phyloP scores from a whole-genome alignment of 1,140 invertebrate species.

The Bombus polaris region DNA sequence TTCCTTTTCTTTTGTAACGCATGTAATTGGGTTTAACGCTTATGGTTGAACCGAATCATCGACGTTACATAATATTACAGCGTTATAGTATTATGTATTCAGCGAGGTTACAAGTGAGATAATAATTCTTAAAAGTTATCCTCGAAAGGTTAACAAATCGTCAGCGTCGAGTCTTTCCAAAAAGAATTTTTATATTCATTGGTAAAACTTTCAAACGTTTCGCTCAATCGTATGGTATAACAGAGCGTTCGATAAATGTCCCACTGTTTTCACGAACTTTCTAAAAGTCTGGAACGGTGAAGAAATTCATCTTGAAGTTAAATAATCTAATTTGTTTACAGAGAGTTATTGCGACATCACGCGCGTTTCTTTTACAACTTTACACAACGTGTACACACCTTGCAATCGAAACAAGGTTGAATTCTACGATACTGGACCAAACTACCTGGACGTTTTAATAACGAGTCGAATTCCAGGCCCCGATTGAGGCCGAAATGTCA shows the following conservation, averaged over 20 bases:
- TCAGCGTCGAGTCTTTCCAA: too few species aligned
- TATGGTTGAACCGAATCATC: too few species aligned
- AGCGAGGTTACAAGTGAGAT: too few species aligned
- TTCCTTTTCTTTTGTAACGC: too few species aligned
- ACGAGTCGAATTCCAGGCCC: not conserved
- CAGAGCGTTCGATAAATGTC: not conserved
- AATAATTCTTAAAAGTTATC: too few species aligned
- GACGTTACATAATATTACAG: too few species aligned
- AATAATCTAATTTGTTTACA: too few species aligned
- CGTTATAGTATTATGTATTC: too few species aligned
- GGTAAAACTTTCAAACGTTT: not conserved
- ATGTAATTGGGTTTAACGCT: too few species aligned
- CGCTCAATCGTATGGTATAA: not conserved
- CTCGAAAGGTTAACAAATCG: too few species aligned
- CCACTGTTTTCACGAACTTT: not conserved
- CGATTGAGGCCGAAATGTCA: conserved; percentile 14
- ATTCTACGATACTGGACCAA: not conserved
- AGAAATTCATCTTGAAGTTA: not conserved
- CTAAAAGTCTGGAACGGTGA: not conserved
- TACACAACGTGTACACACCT: not conserved
- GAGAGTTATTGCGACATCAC: not conserved
- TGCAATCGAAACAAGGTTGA: not conserved
- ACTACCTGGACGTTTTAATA: not conserved
- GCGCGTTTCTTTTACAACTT: too few species aligned
- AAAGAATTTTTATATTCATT: not conserved